phyloP scores from a whole-genome alignment of 2,113 vertebrate species.

The Ranitomeya imitator region DNA sequence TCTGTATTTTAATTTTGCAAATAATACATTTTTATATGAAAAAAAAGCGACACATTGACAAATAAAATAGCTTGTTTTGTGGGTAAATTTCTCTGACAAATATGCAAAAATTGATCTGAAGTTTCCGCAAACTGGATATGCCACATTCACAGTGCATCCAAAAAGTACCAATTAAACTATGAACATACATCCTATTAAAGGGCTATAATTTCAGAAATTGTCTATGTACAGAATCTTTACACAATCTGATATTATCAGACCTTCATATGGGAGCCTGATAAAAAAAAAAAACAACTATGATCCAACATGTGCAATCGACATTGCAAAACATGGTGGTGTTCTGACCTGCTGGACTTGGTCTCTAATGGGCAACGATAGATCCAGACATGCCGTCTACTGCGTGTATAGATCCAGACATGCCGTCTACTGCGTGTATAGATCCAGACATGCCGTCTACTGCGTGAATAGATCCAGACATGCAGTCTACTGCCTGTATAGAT shows the following conservation, averaged over 20 bases:
- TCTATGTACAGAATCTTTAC: constrained; percentile 73
- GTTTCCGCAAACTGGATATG: constrained; percentile 55
- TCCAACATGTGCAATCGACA: constrained; percentile 8
- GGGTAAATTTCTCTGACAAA: constrained; percentile 44
- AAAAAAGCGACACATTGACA: constrained; percentile 72
- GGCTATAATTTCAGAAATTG: constrained; percentile 73
- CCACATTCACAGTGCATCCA: constrained; percentile 69
- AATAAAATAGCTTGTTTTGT: constrained; percentile 66
- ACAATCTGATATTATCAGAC: constrained; percentile 56
- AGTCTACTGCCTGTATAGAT: no score
- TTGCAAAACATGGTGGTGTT: not conserved
- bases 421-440: no score
- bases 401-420: no score
- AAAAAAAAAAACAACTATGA: not conserved
- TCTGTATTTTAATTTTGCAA: constrained; percentile 81
- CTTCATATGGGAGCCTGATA: constrained; percentile 45
- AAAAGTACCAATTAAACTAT: constrained; percentile 66
- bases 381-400: not conserved
- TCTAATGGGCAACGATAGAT: not conserved
- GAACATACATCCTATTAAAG: constrained; percentile 63
- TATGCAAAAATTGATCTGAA: constrained; percentile 53
- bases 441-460: no score
- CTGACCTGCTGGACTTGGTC: not conserved
- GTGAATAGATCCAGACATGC: no score
- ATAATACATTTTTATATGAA: constrained; percentile 74